These are phyloP conservation scores for Cephus cinctus DNA, from an alignment of 1,140 invertebrate genomes.

Conservation along the genomic window DNA sequence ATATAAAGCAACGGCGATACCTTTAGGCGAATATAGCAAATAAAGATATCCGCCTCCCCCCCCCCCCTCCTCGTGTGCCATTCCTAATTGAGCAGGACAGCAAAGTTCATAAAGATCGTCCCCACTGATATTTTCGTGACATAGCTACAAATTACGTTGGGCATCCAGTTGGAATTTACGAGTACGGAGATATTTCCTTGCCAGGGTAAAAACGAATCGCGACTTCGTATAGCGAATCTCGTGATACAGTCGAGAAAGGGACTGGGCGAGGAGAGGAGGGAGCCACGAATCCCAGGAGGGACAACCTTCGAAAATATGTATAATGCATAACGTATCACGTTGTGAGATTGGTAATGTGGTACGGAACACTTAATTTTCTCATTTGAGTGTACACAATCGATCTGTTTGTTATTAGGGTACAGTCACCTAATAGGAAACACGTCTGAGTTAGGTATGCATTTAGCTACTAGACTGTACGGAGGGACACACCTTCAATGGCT, in stretches of 20 bases:
- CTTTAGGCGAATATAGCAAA: conserved; percentile 1
- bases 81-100: conserved; percentile 1
- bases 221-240: neutral
- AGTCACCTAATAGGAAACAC: too few species aligned
- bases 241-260: neutral
- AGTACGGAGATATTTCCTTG: neutral
- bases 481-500: too few species aligned
- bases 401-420: too few species aligned
- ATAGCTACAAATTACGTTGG: neutral
- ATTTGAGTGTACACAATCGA: too few species aligned
- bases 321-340: too few species aligned
- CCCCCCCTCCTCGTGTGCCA: neutral
- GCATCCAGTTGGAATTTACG: neutral
- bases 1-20: too few species aligned
- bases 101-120: conserved; percentile 4
- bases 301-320: too few species aligned
- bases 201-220: neutral
- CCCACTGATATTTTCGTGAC: conserved; percentile 1
- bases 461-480: too few species aligned
- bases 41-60: neutral
- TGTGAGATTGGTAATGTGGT: too few species aligned
- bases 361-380: too few species aligned
- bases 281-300: too few species aligned
- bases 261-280: neutral
- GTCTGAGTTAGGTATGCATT: too few species aligned